phyloP scores from a whole-genome alignment of 2,113 vertebrate genomes.

The Cynopterus brachyotis region DNA sequence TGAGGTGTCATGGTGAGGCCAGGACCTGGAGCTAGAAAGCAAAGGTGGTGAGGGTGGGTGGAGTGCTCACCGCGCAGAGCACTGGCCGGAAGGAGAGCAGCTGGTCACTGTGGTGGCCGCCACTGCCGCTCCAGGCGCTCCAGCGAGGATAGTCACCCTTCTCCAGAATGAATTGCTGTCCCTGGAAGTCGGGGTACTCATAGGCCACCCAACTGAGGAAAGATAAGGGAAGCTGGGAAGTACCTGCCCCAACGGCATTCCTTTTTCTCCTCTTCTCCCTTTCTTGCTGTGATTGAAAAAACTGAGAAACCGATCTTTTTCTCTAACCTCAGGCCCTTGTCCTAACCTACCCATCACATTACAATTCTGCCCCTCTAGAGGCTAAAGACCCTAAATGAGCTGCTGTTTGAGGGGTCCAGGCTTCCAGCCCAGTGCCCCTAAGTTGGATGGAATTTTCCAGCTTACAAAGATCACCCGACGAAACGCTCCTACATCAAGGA shows the following conservation, averaged over 20 bases:
- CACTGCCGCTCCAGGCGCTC: slow-evolving; percentile 96
- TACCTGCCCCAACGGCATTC: neutral
- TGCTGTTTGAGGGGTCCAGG: neutral
- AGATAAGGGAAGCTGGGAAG: neutral
- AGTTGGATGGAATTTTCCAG: neutral
- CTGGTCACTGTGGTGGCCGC: slow-evolving; percentile 94
- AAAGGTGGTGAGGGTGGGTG: too few relatives aligned
- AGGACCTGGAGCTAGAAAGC: neutral
- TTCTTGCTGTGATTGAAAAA: neutral
- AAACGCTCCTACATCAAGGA: neutral
- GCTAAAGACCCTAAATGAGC: neutral
- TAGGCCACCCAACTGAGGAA: slow-evolving; percentile 92
- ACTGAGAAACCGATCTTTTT: neutral
- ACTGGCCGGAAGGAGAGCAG: slow-evolving; percentile 96
- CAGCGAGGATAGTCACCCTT: slow-evolving; percentile 96
- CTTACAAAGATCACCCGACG: neutral
- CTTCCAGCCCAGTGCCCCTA: neutral
- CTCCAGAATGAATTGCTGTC: slow-evolving; percentile 98
- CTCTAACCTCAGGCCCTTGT: neutral
- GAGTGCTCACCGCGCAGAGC: slow-evolving; percentile 91
- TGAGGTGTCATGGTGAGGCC: rapidly evolving
- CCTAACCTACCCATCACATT: neutral
- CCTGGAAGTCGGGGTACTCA: slow-evolving; percentile 97
- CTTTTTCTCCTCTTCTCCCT: neutral
- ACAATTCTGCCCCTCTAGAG: neutral